Percentiles rank a stretch among this genome's conserved stretches.
phyloP scores from a whole-genome alignment of 23 tunicate species.

The Styela clava region DNA sequence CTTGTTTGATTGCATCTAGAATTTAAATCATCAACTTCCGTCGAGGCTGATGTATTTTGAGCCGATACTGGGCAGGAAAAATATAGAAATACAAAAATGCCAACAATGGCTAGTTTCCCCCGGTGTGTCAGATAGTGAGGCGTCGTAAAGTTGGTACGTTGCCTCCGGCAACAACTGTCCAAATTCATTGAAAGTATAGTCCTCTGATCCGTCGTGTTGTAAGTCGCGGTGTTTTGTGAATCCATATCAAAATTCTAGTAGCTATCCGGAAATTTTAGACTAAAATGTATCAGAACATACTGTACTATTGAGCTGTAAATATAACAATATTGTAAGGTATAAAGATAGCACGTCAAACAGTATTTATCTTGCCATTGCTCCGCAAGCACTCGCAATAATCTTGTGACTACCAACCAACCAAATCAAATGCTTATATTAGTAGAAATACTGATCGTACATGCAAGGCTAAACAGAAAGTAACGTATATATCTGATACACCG shows the following conservation, averaged over 20 bases:
- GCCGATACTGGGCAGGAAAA: background rate
- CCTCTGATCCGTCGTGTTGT: background rate
- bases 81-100: background rate
- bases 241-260: background rate
- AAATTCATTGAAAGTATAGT: background rate
- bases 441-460: too few species aligned
- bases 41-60: background rate
- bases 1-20: conserved; percentile 23
- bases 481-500: too few species aligned
- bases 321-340: too few species aligned
- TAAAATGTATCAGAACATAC: background rate
- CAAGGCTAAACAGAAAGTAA: too few species aligned
- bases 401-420: too few species aligned
- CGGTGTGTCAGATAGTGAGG: background rate
- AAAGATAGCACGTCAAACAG: too few species aligned
- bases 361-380: too few species aligned
- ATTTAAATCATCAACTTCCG: background rate
- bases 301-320: background rate
- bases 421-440: too few species aligned
- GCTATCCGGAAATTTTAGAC: background rate
- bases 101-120: background rate
- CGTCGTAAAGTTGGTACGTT: background rate
- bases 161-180: background rate
- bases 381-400: too few species aligned
- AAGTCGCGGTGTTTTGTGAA: background rate